Conservation (phyloP, 2,888 invertebrate genomes). For the Phrixothrix hirtus region DNA sequence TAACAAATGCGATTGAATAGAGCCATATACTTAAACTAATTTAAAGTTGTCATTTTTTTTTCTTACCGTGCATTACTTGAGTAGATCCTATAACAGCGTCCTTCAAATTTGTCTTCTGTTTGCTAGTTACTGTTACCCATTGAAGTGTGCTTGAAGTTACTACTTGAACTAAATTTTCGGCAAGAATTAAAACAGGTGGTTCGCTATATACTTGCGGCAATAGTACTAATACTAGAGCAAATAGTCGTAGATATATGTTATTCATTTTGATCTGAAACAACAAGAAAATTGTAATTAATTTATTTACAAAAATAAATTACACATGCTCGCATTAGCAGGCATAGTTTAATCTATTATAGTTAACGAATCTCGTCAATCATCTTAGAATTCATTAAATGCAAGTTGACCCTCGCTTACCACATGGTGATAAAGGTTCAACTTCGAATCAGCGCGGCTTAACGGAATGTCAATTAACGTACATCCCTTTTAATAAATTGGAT, state of each 20-base stretch:
- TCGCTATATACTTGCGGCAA: conserved; percentile 31
- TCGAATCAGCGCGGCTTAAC: conserved; percentile 7
- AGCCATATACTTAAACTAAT: too few species aligned
- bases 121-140: conserved; percentile 66
- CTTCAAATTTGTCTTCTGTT: conserved; percentile 56
- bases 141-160: conserved; percentile 79
- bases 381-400: conserved; percentile 44
- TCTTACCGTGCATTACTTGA: conserved; percentile 37
- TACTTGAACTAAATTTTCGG: conserved; percentile 63
- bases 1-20: conserved; percentile 1
- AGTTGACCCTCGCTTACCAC: conserved; percentile 45
- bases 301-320: conserved; percentile 6
- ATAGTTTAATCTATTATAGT: conserved; percentile 34
- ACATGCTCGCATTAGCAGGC: conserved; percentile 8
- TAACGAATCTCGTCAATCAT: conserved; percentile 38
- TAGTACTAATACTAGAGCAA: conserved; percentile 15
- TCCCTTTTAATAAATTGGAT: conserved; percentile 17
- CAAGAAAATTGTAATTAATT: conserved; percentile 9
- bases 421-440: conserved; percentile 17
- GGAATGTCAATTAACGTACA: conserved; percentile 1
- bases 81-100: conserved; percentile 70
- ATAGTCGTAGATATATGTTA: conserved; percentile 27
- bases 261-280: conserved; percentile 34
- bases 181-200: conserved; percentile 47
- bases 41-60: too few species aligned